Evolutionary conservation across 1,140 invertebrate species (phyloP), one percentile per base, ranked within the genome.

Genomic region (Venustaconcha ellipsiformis): DNA sequence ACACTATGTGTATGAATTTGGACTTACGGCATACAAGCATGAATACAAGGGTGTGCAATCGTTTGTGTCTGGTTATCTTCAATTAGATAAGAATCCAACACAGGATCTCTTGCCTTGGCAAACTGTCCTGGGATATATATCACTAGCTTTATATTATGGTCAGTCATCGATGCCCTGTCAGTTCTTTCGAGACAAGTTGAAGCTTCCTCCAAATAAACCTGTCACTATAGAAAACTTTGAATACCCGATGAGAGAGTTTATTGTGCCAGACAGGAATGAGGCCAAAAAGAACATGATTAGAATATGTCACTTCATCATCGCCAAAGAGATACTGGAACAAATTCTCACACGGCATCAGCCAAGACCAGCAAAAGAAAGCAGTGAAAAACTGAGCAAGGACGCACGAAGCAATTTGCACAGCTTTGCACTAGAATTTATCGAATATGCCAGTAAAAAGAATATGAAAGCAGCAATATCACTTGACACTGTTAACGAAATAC

Each of bases 361-460:
- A 13, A 48, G 62, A 13, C 37, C 23, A 8, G 58, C 57, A n/a
- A 48, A 30, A 6, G 17, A 17, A 1, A 20, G 18, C 56, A 63
- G 15, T 57, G 66, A 37, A n/a, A 64, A 6, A 15, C 60, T 82
- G 4, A 78, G 78, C 58, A 62, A 17, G 26, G 26, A 65, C 23
- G 81, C 81, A 12, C 71, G 68, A 66, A 14, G n/a, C 48, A 70
- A 78, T 5, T 68, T 82, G 26, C 70, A 76, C 8, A 56, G 60
- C 2, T 72, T 82, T 55, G 70, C 75, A 26, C n/a, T 70, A 14
- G 73, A 72, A 48, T 82, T 82, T 15, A 73, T 82, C 8, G 57
- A 67, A 18, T 48, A 74, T 56, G 56, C 67, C 13, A 76, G 63
- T 13, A 60, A 66, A n/a, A 76, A 26, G 20, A 74, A 70, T 26